phyloP scores from a whole-genome alignment of 2,797 vertebrate species.

The Tenualosa ilisha region DNA sequence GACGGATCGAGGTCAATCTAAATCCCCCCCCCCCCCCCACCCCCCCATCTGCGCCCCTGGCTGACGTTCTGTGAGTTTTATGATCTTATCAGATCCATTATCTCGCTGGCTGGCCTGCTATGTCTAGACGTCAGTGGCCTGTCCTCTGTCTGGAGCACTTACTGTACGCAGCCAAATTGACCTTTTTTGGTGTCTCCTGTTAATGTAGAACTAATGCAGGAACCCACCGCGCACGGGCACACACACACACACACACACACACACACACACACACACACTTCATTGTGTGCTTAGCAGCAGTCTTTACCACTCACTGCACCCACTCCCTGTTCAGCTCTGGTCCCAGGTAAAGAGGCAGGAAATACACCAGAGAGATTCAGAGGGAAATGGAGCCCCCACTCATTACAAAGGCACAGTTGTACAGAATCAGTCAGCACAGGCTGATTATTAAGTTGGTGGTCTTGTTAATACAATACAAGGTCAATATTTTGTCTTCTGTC shows the following conservation, averaged over 20 bases:
- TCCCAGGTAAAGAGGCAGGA: not conserved
- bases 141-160: not conserved
- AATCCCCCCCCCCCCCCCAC: too few relatives aligned
- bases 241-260: too few relatives aligned
- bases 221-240: too few relatives aligned
- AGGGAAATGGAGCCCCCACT: too few relatives aligned
- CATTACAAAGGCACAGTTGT: not conserved
- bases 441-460: not conserved
- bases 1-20: too few relatives aligned
- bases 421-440: not conserved
- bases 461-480: not conserved
- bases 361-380: not conserved
- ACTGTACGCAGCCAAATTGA: not conserved
- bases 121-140: not conserved
- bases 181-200: not conserved
- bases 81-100: not conserved
- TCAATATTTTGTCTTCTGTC: not conserved
- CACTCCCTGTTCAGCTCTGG: not conserved
- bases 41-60: not conserved
- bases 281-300: not conserved
- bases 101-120: not conserved
- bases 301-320: not conserved
- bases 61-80: not conserved
- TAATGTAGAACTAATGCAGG: not conserved
- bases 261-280: too few relatives aligned